A percentile compares a stretch with the other conserved stretches of the same genome.
phyloP scores from a whole-genome alignment of 2,888 invertebrate genomes.

The Scaptodrosophila latifasciaeformis region DNA sequence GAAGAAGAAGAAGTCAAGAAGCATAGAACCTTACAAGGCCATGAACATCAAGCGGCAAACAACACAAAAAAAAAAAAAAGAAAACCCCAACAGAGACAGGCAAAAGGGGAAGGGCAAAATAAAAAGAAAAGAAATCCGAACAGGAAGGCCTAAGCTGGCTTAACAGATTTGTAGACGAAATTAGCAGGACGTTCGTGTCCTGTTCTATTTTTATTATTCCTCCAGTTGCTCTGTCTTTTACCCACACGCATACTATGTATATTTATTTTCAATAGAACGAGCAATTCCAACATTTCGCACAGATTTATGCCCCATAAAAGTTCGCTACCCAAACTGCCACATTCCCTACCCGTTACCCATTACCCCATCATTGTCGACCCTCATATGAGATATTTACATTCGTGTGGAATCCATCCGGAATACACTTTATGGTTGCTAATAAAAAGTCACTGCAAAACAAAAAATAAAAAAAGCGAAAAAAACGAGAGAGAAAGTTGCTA shows the following conservation, averaged over 20 bases:
- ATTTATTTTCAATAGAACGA: constrained; percentile 25
- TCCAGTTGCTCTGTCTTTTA: no score
- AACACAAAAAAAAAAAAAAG: not conserved
- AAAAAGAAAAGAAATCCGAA: not conserved
- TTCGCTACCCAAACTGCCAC: not conserved
- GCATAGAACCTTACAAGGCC: no score
- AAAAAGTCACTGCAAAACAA: constrained; percentile 32
- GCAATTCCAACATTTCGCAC: constrained; percentile 35
- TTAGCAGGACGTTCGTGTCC: constrained; percentile 20
- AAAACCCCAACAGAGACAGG: not conserved
- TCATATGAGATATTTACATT: no score
- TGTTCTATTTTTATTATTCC: not conserved
- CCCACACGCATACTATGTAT: constrained; percentile 5
- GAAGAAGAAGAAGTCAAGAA: no score
- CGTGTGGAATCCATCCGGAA: no score
- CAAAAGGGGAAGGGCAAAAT: no score
- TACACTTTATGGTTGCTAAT: constrained; percentile 44
- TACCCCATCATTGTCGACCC: no score
- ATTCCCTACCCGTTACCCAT: not conserved
- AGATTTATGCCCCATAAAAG: constrained; percentile 61
- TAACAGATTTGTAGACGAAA: constrained; percentile 38
- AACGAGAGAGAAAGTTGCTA: no score
- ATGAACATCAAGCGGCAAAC: no score
- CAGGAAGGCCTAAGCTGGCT: constrained; percentile 30
- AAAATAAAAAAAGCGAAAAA: no score